A percentile compares a stretch with the other conserved stretches of the same genome.
Evolutionary conservation across 2,888 invertebrate species (phyloP).

Genomic region (Lepidocyrtoides sp.): DNA sequence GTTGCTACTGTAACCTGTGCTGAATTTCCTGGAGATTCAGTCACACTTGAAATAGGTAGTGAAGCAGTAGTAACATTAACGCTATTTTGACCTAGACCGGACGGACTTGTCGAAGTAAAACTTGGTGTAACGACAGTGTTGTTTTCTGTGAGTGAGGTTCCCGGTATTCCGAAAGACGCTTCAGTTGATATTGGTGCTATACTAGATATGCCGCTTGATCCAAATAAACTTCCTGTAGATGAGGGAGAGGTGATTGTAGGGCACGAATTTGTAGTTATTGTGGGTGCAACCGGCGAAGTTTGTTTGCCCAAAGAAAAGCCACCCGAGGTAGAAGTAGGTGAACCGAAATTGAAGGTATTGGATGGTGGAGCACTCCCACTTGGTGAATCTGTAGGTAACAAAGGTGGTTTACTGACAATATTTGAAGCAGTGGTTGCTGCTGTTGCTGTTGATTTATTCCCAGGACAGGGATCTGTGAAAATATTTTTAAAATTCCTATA

Average conservation of each 20-base stretch:
- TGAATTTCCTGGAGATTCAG: no score
- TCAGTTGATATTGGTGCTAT: background rate
- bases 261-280: slow-evolving; percentile 40
- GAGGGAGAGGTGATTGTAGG: slow-evolving; percentile 61
- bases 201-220: background rate
- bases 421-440: background rate
- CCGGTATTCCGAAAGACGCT: background rate
- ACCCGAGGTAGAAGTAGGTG: background rate
- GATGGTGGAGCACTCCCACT: background rate
- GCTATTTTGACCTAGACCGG: background rate
- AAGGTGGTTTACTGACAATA: background rate
- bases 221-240: background rate
- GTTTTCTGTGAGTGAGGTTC: background rate
- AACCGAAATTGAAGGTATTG: background rate
- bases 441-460: background rate
- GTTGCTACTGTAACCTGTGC: no score
- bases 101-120: background rate
- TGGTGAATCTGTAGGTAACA: background rate
- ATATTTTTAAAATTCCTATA: no score
- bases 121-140: background rate
- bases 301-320: slow-evolving; percentile 66
- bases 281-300: slow-evolving; percentile 7
- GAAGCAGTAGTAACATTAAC: no score
- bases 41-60: background rate
- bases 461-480: slow-evolving; percentile 26